A percentile compares a stretch with the other conserved stretches of the same genome.
phyloP scores from a whole-genome alignment of 2,113 vertebrate species.

The Oxyura jamaicensis region DNA sequence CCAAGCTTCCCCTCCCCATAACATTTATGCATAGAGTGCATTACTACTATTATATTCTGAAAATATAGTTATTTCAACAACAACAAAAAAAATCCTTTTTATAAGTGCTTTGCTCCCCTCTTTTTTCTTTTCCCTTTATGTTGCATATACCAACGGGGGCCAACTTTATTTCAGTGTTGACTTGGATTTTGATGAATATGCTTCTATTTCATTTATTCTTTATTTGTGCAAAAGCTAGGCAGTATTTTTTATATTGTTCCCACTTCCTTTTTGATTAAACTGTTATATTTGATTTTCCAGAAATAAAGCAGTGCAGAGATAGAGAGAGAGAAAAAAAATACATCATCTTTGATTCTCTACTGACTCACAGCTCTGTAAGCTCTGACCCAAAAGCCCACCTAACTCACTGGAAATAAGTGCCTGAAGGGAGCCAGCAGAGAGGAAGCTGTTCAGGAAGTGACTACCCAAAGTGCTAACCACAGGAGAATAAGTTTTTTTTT shows the following conservation, averaged over 20 bases:
- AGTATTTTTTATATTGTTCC: slow-evolving; percentile 72
- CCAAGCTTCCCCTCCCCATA: not conserved
- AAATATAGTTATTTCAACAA: slow-evolving; percentile 56
- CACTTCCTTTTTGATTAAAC: slow-evolving; percentile 78
- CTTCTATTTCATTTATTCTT: slow-evolving; percentile 75
- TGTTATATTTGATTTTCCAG: slow-evolving; percentile 77
- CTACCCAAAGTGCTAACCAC: not conserved
- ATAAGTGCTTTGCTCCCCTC: slow-evolving; percentile 14
- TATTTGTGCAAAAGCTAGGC: slow-evolving; percentile 74
- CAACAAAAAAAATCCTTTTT: slow-evolving; percentile 32
- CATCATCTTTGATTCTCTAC: slow-evolving; percentile 40
- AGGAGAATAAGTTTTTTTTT: not conserved
- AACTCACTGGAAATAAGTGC: slow-evolving; percentile 30
- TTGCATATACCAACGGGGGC: slow-evolving; percentile 61
- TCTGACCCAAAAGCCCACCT: slow-evolving; percentile 45
- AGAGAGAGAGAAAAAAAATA: slow-evolving; percentile 44
- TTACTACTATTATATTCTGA: slow-evolving; percentile 66
- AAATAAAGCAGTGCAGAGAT: slow-evolving; percentile 66
- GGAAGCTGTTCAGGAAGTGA: slow-evolving; percentile 13
- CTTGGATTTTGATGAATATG: slow-evolving; percentile 76
- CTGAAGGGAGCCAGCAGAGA: not conserved
- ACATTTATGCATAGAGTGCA: slow-evolving; percentile 31
- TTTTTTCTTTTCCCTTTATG: slow-evolving; percentile 56
- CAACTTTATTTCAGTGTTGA: slow-evolving; percentile 72
- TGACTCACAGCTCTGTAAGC: slow-evolving; percentile 33